Evolutionary conservation across 2,113 vertebrate genomes (phyloP), one percentile per base, ranked within the genome.

Genomic region (Psammodynastes pulverulentus): DNA sequence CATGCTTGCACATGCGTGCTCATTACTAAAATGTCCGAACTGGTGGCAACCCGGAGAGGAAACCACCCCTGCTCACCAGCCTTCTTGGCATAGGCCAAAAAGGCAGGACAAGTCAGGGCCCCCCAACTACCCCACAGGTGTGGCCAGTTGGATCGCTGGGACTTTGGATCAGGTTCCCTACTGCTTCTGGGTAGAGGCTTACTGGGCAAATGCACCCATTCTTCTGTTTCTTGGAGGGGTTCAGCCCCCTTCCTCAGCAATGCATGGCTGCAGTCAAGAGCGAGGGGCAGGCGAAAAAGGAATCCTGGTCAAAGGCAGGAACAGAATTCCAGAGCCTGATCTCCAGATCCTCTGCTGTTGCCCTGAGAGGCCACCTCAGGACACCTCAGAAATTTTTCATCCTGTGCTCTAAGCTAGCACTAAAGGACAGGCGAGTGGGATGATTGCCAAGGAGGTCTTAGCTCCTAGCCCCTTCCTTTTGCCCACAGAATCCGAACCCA

Each of bases 401-500:
- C 10, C 12, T 43, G 34, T 12, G 10, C 43, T 29, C 56, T 24
- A 46, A 62, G 15, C 7, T 15, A 24, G 12, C 3, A 24, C 24
- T 49, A 90, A 9, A 26, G 34, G 48, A 17, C 26, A 19, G 15
- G 26, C n/a, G 5, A 13, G 51, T 19, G 23, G 48, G 39, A 17
- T 12, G 89, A 24, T 34, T 12, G 46, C 72, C n/a, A 53, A 9
- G 0, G 48, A 52, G 3, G 7, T 4, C 5, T 17, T 17, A 24
- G 54, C 54, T 5, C n/a, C 10, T 3, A 23, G 21, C 24, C 12
- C 10, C 21, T 21, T 12, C 29, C 3, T 0, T 49, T 62, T 9
- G 17, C 10, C 1, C 1, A 0, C 4, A 4, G 17, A 46, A 9
- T 43, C 26, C 13, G 1, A n/a, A 48, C 5, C 24, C n/a, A 3